Percentiles rank a stretch among this genome's conserved stretches.
Conservation (phyloP, 2,797 vertebrate genomes). For the Halcyon leucocephala region DNA sequence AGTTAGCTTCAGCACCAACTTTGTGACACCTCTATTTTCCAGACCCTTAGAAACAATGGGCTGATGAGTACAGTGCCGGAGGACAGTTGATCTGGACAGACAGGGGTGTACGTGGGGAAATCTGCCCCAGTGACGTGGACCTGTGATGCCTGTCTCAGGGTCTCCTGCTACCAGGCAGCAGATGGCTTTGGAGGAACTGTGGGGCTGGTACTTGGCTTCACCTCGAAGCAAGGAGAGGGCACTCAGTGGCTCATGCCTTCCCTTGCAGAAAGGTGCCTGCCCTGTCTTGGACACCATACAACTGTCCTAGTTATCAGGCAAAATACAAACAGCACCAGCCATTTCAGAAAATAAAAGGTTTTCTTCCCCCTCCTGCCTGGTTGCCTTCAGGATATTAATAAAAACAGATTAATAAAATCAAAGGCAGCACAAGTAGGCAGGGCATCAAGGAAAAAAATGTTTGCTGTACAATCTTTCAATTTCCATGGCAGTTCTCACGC, state of each 20-base stretch:
- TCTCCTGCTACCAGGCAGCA: neutral
- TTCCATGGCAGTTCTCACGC: constrained; percentile 62
- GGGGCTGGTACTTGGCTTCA: too few species aligned
- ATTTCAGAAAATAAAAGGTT: constrained; percentile 18
- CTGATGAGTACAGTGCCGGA: fast-evolving
- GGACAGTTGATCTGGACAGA: neutral
- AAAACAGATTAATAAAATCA: constrained; percentile 71
- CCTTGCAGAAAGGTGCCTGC: neutral
- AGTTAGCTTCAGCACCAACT: neutral
- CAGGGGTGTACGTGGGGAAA: neutral
- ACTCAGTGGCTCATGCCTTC: neutral
- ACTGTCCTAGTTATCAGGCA: neutral
- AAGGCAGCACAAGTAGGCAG: constrained; percentile 42
- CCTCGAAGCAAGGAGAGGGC: too few species aligned
- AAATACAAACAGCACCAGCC: neutral
- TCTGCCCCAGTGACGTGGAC: fast-evolving
- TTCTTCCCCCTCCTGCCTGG: neutral
- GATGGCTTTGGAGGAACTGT: neutral
- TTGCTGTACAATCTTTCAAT: constrained; percentile 62
- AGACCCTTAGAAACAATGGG: fast-evolving
- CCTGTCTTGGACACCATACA: neutral
- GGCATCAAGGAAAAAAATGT: constrained; percentile 25
- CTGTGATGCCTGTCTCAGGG: neutral
- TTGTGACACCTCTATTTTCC: fast-evolving
- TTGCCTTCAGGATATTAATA: constrained; percentile 74